Evolutionary conservation across 2,113 vertebrate genomes (phyloP).

Genomic region (Mormyrus lacerda): DNA sequence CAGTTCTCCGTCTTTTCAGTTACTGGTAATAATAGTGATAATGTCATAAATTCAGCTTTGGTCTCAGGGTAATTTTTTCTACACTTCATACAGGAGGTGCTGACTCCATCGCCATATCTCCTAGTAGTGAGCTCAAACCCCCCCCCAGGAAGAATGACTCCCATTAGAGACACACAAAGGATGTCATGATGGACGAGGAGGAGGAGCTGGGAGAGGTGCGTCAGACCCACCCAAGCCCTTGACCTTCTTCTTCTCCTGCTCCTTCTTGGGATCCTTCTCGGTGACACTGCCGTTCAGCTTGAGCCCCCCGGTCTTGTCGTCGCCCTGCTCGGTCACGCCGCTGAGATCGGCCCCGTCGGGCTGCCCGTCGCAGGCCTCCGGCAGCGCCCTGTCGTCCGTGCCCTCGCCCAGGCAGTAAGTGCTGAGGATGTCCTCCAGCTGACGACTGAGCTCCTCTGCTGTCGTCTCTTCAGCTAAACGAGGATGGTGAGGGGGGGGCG

Average conservation of each 20-base stretch:
- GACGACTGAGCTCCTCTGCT: constrained; percentile 83
- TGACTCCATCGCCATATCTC: neutral
- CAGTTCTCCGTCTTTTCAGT: neutral
- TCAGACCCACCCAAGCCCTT: constrained; percentile 78
- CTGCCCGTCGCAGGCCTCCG: constrained; percentile 72
- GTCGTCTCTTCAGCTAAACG: constrained; percentile 34
- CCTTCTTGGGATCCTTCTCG: constrained; percentile 76
- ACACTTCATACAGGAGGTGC: neutral
- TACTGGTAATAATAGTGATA: neutral
- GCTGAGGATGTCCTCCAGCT: constrained; percentile 89
- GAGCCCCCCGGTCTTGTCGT: constrained; percentile 54
- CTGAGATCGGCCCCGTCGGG: constrained; percentile 69
- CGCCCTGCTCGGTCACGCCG: constrained; percentile 66
- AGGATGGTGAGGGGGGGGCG: neutral
- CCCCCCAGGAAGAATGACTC: neutral
- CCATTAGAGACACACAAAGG: neutral
- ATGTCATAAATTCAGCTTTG: neutral
- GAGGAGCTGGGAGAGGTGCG: neutral
- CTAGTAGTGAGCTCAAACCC: neutral
- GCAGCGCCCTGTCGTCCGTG: constrained; percentile 48
- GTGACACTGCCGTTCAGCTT: constrained; percentile 58
- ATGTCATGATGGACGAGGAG: neutral
- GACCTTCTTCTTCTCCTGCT: constrained; percentile 89
- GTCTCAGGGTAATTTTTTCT: neutral
- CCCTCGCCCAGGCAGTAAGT: constrained; percentile 78